A percentile compares a stretch with the other conserved stretches of the same genome.
These are phyloP conservation scores for Lymantria dispar DNA, from an alignment of 2,888 invertebrate species.

Conservation along the genomic window DNA sequence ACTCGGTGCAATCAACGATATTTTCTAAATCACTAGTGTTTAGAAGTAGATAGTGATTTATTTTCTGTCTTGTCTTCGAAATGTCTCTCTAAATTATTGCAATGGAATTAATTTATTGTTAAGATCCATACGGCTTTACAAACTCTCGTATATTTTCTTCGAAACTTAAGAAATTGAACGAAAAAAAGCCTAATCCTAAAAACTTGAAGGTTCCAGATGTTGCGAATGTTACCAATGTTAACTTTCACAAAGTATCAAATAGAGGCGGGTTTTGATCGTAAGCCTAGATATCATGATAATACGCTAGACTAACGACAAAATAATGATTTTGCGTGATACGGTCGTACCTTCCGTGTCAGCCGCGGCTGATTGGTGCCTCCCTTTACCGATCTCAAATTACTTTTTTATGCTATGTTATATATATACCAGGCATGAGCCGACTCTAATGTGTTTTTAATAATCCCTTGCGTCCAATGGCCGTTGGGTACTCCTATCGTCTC, in stretches of 20 bases:
- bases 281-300: conserved; percentile 58
- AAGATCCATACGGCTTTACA: no score
- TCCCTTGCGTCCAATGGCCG: conserved; percentile 71
- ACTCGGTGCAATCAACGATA: no score
- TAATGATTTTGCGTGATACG: conserved; percentile 79
- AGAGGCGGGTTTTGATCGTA: conserved; percentile 49
- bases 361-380: conserved; percentile 71
- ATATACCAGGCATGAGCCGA: conserved; percentile 65
- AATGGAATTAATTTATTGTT: no score
- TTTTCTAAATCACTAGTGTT: no score
- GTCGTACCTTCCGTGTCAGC: conserved; percentile 76
- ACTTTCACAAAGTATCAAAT: conserved; percentile 31
- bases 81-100: no score
- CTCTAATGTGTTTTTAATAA: conserved; percentile 81
- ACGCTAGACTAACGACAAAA: conserved; percentile 75
- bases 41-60: no score
- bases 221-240: conserved; percentile 19
- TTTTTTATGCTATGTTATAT: conserved; percentile 58
- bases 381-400: conserved; percentile 74
- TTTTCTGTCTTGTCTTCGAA: no score
- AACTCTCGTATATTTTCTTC: no score
- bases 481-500: conserved; percentile 60
- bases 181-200: conserved; percentile 1
- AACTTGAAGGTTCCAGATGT: conserved; percentile 18
- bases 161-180: neutral